Evolutionary conservation across 2,797 vertebrate genomes (phyloP).

Genomic region (Microchirus variegatus): DNA sequence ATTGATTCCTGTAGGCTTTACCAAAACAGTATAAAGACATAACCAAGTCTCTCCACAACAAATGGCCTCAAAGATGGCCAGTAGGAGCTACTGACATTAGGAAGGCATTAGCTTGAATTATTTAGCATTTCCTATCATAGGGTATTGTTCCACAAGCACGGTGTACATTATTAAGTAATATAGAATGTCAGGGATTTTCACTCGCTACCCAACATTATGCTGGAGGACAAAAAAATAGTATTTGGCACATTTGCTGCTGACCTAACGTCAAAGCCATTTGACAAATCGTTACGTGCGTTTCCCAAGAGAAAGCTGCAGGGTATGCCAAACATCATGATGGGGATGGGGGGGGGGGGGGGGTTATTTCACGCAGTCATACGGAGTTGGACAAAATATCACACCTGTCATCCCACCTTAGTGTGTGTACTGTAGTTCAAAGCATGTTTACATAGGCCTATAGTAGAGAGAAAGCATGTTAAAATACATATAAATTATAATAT

Average conservation of each 20-base stretch:
- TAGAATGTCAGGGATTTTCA: constrained; percentile 39
- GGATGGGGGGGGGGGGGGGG: constrained; percentile 13
- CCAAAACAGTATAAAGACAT: constrained; percentile 27
- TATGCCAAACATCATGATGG: constrained; percentile 51
- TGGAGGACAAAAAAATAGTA: constrained; percentile 5
- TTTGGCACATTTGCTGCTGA: constrained; percentile 43
- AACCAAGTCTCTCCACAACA: constrained; percentile 23
- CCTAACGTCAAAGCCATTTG: constrained; percentile 44
- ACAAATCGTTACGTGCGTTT: constrained; percentile 45
- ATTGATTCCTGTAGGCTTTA: constrained; percentile 17
- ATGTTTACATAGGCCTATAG: constrained; percentile 40
- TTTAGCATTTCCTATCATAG: constrained; percentile 50
- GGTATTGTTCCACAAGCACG: constrained; percentile 45
- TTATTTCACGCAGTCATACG: constrained; percentile 36
- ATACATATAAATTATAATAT: constrained; percentile 24
- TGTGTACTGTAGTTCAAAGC: constrained; percentile 40
- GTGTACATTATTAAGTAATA: constrained; percentile 56
- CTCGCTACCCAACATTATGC: constrained; percentile 29
- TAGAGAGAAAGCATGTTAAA: constrained; percentile 28
- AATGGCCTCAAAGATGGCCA: constrained; percentile 37
- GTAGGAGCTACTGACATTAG: constrained; percentile 31
- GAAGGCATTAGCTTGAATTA: constrained; percentile 64
- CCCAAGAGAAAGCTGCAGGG: constrained; percentile 46
- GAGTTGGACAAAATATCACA: constrained; percentile 70
- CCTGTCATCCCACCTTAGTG: constrained; percentile 64